Conservation (phyloP, 92 coral and sea anemone species). For the Epizoanthus scotinus region DNA sequence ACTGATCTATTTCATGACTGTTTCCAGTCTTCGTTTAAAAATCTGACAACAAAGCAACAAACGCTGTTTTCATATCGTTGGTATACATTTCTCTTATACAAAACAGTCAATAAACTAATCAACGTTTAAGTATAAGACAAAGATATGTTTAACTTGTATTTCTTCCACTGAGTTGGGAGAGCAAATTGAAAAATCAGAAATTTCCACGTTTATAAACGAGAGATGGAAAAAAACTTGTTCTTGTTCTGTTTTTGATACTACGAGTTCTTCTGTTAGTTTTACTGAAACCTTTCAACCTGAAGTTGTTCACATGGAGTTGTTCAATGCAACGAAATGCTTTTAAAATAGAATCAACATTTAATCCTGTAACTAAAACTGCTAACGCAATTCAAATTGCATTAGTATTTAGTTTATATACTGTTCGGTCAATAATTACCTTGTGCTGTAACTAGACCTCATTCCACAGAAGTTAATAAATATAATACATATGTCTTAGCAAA, state of each 20-base stretch:
- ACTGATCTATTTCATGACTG: not conserved
- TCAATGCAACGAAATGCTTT: not conserved
- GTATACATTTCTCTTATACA: not conserved
- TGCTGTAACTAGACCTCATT: too few relatives aligned
- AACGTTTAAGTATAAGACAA: constrained; percentile 24
- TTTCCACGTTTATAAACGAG: too few relatives aligned
- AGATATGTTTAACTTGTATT: not conserved
- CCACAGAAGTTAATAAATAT: too few relatives aligned
- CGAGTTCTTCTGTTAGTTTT: not conserved
- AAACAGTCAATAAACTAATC: not conserved
- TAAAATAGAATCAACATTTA: not conserved
- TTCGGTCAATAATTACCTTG: too few relatives aligned
- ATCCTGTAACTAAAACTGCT: too few relatives aligned
- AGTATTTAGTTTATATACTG: too few relatives aligned
- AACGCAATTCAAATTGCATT: too few relatives aligned
- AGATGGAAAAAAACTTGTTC: too few relatives aligned
- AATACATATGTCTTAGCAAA: too few relatives aligned
- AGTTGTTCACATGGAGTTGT: not conserved
- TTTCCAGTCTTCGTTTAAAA: not conserved
- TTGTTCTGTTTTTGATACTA: not conserved
- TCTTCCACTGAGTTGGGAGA: too few relatives aligned
- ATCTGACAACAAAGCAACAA: not conserved
- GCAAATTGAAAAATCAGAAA: too few relatives aligned
- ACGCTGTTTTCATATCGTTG: not conserved
- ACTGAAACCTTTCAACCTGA: not conserved